Evolutionary conservation across 2,888 invertebrate genomes (phyloP), one percentile per base, ranked within the genome.

Genomic region (Hemicrepidius hirtus): DNA sequence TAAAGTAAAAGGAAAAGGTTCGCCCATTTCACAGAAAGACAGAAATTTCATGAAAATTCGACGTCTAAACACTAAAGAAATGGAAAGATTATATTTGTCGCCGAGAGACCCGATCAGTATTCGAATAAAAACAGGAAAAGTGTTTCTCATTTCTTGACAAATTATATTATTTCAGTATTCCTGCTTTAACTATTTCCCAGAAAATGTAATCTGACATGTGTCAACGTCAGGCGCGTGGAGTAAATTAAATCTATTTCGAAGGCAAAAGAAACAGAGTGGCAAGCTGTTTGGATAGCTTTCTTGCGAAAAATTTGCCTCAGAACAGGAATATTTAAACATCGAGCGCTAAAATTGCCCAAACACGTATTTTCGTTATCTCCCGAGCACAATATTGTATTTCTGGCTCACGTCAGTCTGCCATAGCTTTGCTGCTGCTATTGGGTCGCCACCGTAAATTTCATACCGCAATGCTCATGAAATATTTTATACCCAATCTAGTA

Each of bases 401-500:
- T 67, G 62, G 67, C 71, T 64, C 57, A 73, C 62, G 67, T 70
- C 73, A 70, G 66, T 63, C 41, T 65, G 67, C 28, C 46, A 60
- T 49, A 60, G 46, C 28, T 65, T 53, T 65, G 18, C 49, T 57
- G 64, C 55, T 71, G 62, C 57, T 71, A 74, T 74, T 76, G 67
- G 71, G 74, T 70, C 68, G 63, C 69, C 40, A 62, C 75, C 68
- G 75, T 76, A 76, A 78, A 77, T 78, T 77, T 77, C 77, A 75
- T 72, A 76, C 77, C 70, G 75, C 75, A 76, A 71, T 76, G 79
- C 78, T 78, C 80, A 77, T 77, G 80, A 78, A 79, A 80, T 79
- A 79, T 79, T 80, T 80, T 80, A 79, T 79, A 78, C 77, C 75
- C 79, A 78, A 79, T 80, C 79, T 80, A 79, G 76, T 76, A 77